Conservation (phyloP, 2,113 vertebrate genomes). For the Andinoacara biseriatus region DNA sequence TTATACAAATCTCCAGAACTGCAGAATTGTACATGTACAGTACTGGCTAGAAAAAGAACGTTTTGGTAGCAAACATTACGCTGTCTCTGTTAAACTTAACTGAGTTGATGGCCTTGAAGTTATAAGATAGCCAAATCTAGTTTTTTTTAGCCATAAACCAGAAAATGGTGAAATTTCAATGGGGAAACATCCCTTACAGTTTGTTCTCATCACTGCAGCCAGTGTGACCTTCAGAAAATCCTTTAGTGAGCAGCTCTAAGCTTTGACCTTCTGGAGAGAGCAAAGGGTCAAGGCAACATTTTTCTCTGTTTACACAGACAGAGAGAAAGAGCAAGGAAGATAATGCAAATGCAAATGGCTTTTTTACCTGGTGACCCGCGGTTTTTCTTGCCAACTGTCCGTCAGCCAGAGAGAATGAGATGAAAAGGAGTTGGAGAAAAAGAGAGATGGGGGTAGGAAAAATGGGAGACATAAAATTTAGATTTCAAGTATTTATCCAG, state of each 20-base stretch:
- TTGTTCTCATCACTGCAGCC: background rate
- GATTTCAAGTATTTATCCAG: constrained; percentile 39
- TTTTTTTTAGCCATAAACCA: constrained; percentile 5
- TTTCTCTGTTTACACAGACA: constrained; percentile 21
- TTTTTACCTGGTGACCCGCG: constrained; percentile 73
- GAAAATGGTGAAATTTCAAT: background rate
- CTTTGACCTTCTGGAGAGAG: constrained; percentile 17
- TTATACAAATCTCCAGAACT: background rate
- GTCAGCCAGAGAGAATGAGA: constrained; percentile 54
- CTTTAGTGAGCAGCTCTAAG: constrained; percentile 22
- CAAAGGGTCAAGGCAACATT: constrained; percentile 28
- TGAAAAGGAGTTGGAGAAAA: constrained; percentile 40
- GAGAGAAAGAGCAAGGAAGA: constrained; percentile 11
- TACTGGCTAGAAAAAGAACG: too few species aligned
- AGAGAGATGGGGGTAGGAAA: background rate
- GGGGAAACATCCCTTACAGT: constrained; percentile 1
- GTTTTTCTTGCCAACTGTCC: constrained; percentile 77
- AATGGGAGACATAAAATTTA: constrained; percentile 56
- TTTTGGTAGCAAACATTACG: background rate
- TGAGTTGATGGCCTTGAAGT: background rate
- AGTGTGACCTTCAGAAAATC: constrained; percentile 25
- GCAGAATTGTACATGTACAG: too few species aligned
- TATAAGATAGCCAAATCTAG: background rate
- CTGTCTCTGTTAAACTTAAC: background rate
- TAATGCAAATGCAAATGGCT: constrained; percentile 61